phyloP scores from a whole-genome alignment of 2,888 invertebrate species.

The Isotomurus palustris region DNA sequence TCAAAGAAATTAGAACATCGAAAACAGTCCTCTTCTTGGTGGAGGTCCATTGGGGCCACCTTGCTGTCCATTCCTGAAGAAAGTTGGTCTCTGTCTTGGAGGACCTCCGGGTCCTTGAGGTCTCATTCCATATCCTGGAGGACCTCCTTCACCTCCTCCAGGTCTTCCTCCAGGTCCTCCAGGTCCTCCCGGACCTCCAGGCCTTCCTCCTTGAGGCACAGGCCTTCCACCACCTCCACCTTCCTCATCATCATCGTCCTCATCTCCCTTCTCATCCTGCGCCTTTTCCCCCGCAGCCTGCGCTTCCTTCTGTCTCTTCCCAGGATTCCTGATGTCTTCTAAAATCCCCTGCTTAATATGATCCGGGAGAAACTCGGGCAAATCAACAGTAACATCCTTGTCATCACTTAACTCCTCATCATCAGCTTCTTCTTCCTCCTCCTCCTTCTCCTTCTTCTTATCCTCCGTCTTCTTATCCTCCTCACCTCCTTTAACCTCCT shows the following conservation, averaged over 20 bases:
- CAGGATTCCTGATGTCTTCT: constrained; percentile 6
- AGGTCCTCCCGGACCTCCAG: background rate
- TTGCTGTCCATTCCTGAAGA: background rate
- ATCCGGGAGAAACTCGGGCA: constrained; percentile 17
- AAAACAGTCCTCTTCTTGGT: constrained; percentile 1
- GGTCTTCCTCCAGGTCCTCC: constrained; percentile 1
- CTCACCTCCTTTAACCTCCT: constrained; percentile 3
- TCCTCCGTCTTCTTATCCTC: constrained; percentile 1
- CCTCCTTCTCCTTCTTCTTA: constrained; percentile 8
- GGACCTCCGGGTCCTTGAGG: too few species aligned
- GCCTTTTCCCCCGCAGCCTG: constrained; percentile 5
- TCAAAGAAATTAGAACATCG: too few species aligned
- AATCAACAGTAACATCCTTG: constrained; percentile 4
- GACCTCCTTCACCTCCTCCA: constrained; percentile 1
- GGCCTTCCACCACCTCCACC: background rate
- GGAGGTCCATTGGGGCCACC: background rate
- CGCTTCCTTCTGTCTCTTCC: constrained; percentile 15
- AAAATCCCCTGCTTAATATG: constrained; percentile 22
- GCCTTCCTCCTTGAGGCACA: constrained; percentile 4
- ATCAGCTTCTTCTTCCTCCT: constrained; percentile 10
- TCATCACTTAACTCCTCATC: constrained; percentile 2
- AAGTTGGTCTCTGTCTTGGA: too few species aligned
- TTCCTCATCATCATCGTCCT: constrained; percentile 1
- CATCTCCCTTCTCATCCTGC: background rate
- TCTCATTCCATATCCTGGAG: background rate